Base-by-base conservation (phyloP, 2,113 vertebrate species). In the Vimba vimba region DNA sequence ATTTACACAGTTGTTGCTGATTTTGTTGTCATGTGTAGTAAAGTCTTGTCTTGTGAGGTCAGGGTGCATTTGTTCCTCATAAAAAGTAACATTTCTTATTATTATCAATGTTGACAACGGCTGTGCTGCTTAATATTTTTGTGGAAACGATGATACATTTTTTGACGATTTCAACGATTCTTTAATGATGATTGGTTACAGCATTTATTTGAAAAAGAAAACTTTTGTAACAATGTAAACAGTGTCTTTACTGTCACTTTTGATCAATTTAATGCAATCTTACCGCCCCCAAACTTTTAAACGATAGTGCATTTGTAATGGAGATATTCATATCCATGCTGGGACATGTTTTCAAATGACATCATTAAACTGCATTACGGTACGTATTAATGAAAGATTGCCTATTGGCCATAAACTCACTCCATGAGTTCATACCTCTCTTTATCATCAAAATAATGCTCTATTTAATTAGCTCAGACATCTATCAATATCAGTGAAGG, bases 401-500 rank as follows among this genome's bases (percentile, higher is more conserved):
- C 64, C 79, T 66, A 12, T 47, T 30, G 45, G 59, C n/a, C 55
- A 79, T 81, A 66, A 79, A 81, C 59, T 60, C 55, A 62, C 23
- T 66, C 36, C 45, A 79, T 62, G 83, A 89, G 89, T 87, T 85
- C 81, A 78, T 64, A 2, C 4, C 83, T 88, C 59, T 2, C 78
- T 82, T 71, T 83, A 87, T 94, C 91, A 89, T 90, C 85, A 30
- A 88, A 83, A 50, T 79, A 79, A 83, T 74, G 83, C 30, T 13
- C 85, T 90, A 89, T 93, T 92, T 92, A 93, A 93, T 94, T 91
- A 92, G 88, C 89, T 77, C 17, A 86, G 79, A 88, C 82, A 88
- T 88, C 73, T 45, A 84, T 76, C 90, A 87, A 86, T 91, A 91
- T 88, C 84, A 87, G 89, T 79, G 73, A 87, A 79, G 86, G 87